These are phyloP conservation scores for Griposia aprilina DNA, from an alignment of 2,888 invertebrate genomes.

Conservation along the genomic window DNA sequence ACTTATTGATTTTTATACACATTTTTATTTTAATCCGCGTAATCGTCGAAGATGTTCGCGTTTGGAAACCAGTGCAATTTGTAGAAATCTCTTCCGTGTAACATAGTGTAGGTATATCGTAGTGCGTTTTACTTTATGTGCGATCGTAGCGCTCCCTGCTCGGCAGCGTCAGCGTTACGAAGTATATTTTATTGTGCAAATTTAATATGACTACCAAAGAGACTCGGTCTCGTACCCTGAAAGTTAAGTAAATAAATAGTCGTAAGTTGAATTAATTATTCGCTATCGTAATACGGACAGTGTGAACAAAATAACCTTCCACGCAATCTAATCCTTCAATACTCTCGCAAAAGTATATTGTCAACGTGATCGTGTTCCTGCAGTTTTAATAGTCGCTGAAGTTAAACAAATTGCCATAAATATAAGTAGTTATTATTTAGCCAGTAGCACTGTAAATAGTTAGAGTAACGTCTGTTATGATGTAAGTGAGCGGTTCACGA, in stretches of 20 bases:
- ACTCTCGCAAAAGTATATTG: slow-evolving; percentile 90
- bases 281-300: slow-evolving; percentile 83
- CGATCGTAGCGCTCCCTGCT: slow-evolving; percentile 80
- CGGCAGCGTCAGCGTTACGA: slow-evolving; percentile 82
- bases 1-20: slow-evolving; percentile 83
- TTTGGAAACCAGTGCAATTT: slow-evolving; percentile 91
- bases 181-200: slow-evolving; percentile 90
- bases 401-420: slow-evolving; percentile 91
- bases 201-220: slow-evolving; percentile 91
- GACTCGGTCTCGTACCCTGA: slow-evolving; percentile 91
- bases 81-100: slow-evolving; percentile 91
- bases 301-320: slow-evolving; percentile 85
- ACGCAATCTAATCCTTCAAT: slow-evolving; percentile 89
- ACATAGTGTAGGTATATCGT: slow-evolving; percentile 89
- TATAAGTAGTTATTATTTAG: slow-evolving; percentile 90
- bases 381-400: slow-evolving; percentile 90
- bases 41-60: slow-evolving; percentile 88
- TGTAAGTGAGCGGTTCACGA: slow-evolving; percentile 86
- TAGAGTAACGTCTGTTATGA: slow-evolving; percentile 82
- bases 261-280: slow-evolving; percentile 88
- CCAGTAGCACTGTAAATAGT: slow-evolving; percentile 89
- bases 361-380: slow-evolving; percentile 91
- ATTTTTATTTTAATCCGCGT: slow-evolving; percentile 87
- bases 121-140: slow-evolving; percentile 85
- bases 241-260: slow-evolving; percentile 89